These are phyloP conservation scores for Mormyrus hasselquistii DNA, from an alignment of 2,797 vertebrate species.

Conservation along the genomic window DNA sequence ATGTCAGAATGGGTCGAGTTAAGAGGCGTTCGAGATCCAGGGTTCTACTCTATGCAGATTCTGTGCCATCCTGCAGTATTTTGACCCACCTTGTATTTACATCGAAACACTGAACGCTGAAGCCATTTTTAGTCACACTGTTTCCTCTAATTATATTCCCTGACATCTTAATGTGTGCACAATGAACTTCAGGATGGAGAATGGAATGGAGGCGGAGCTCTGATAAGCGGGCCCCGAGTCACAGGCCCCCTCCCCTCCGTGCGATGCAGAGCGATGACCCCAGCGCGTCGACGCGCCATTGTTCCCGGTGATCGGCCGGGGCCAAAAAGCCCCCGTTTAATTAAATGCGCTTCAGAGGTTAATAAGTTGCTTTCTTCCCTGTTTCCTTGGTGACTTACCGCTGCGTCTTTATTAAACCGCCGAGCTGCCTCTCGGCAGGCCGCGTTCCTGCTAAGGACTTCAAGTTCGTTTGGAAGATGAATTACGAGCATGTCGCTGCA, in stretches of 20 bases:
- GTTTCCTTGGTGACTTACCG: conserved; percentile 29
- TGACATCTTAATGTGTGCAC: conserved; percentile 37
- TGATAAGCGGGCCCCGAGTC: background rate
- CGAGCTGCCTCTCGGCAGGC: conserved; percentile 12
- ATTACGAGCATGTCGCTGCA: background rate
- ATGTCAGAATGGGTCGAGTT: background rate
- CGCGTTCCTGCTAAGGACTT: background rate
- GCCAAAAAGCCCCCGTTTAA: conserved; percentile 35
- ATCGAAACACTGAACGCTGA: conserved; percentile 35
- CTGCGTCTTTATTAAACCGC: conserved; percentile 17
- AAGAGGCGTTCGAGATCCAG: background rate
- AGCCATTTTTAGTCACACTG: conserved; percentile 39
- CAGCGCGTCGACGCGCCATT: conserved; percentile 16
- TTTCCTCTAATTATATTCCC: conserved; percentile 50
- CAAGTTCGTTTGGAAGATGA: background rate
- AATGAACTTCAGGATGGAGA: conserved; percentile 36
- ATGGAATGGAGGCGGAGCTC: conserved; percentile 16
- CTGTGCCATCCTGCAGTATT: background rate
- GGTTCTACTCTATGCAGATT: background rate
- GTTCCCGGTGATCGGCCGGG: conserved; percentile 41
- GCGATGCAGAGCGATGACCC: background rate
- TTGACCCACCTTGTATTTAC: background rate
- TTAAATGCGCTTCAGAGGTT: conserved; percentile 43
- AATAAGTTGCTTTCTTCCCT: conserved; percentile 34
- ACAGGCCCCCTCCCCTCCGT: background rate